Evolutionary conservation across 2,797 vertebrate genomes (phyloP).

Genomic region (Oophaga sylvatica): DNA sequence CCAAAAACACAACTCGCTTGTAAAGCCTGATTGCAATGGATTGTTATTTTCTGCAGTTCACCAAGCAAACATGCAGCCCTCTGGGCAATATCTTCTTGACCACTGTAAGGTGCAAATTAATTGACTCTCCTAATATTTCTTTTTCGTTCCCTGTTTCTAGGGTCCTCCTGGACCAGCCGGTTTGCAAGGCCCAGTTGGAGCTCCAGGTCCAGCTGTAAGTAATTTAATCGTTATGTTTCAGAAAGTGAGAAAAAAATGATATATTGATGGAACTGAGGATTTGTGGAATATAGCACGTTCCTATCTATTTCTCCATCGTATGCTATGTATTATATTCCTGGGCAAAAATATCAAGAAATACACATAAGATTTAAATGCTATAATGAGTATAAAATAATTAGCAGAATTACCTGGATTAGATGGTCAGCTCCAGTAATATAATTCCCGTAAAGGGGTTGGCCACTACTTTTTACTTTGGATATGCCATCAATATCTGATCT

Average conservation of each 20-base stretch:
- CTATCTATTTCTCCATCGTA: neutral
- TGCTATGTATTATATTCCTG: neutral
- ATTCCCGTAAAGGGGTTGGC: too few relatives aligned
- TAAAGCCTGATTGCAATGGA: neutral
- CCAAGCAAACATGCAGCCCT: neutral
- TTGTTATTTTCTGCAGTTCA: neutral
- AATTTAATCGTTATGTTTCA: constrained; percentile 25
- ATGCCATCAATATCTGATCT: too few relatives aligned
- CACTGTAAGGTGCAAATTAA: constrained; percentile 8
- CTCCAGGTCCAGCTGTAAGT: constrained; percentile 97
- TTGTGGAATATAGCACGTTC: neutral
- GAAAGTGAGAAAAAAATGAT: neutral
- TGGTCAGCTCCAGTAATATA: too few relatives aligned
- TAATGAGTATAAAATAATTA: neutral
- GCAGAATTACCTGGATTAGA: too few relatives aligned
- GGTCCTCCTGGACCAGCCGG: constrained; percentile 95
- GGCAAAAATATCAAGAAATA: neutral
- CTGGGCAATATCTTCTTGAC: constrained; percentile 9
- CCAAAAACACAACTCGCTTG: neutral
- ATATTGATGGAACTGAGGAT: neutral
- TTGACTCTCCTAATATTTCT: neutral
- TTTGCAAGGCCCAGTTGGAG: constrained; percentile 93
- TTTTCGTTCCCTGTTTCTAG: constrained; percentile 71
- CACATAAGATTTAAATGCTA: neutral
- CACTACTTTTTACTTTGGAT: too few relatives aligned